These are phyloP conservation scores for Molossus alvarezi DNA, from an alignment of 2,797 vertebrate genomes.

Conservation along the genomic window DNA sequence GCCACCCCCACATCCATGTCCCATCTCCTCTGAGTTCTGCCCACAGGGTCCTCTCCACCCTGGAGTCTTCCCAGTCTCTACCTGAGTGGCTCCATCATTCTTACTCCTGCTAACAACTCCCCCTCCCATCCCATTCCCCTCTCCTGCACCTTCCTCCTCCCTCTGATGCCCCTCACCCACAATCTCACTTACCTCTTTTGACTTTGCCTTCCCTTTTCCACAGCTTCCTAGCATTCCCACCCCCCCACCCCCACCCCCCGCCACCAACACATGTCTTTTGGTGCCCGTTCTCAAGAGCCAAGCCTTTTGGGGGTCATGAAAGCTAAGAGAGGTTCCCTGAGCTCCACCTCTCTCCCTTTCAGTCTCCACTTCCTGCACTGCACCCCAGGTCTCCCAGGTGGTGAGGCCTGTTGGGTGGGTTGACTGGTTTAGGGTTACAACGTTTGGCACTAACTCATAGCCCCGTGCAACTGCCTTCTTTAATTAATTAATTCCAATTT, in stretches of 20 bases:
- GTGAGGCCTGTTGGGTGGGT: slow-evolving; percentile 81
- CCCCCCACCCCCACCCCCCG: too few species aligned
- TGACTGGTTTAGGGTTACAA: slow-evolving; percentile 77
- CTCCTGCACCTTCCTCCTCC: neutral
- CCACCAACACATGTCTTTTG: neutral
- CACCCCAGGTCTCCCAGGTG: slow-evolving; percentile 23
- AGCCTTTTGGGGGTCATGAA: neutral
- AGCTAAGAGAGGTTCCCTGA: neutral
- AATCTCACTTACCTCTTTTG: neutral
- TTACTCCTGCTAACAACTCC: neutral
- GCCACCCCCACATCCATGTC: slow-evolving; percentile 43
- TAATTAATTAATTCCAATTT: slow-evolving; percentile 84
- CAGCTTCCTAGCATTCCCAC: neutral
- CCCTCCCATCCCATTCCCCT: neutral
- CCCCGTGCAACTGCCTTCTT: slow-evolving; percentile 71
- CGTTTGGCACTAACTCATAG: slow-evolving; percentile 75
- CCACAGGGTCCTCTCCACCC: neutral
- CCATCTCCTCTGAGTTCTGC: neutral
- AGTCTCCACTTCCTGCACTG: neutral
- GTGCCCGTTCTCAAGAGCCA: neutral
- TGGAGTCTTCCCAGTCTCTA: neutral
- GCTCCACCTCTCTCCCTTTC: neutral
- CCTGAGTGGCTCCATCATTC: accelerated
- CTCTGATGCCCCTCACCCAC: neutral
- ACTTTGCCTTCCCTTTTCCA: neutral